phyloP scores from a whole-genome alignment of 2,113 vertebrate genomes.

The Nannospalax galili region DNA sequence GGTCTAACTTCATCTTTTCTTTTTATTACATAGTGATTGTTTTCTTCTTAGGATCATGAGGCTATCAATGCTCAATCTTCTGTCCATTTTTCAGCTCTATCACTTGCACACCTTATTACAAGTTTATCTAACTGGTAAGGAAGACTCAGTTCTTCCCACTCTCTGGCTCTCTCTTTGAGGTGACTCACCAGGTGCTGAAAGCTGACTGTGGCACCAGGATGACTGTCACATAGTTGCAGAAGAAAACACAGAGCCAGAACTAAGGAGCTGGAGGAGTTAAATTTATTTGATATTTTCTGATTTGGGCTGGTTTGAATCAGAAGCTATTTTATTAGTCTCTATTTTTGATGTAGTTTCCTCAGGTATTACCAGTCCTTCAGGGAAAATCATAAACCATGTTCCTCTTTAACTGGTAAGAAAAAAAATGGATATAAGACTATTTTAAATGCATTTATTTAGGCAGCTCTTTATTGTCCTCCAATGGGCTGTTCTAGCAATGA shows the following conservation, averaged over 20 bases:
- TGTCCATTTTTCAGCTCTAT: not conserved
- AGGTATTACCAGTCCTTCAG: conserved; percentile 58
- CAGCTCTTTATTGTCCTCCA: conserved; percentile 68
- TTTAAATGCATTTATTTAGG: conserved; percentile 72
- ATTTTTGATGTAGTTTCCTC: conserved; percentile 49
- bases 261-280: not conserved
- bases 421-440: conserved; percentile 9
- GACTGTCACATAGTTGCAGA: not conserved
- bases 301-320: conserved; percentile 55
- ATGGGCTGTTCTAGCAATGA: conserved; percentile 72
- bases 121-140: conserved; percentile 6
- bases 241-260: not conserved
- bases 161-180: not conserved
- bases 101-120: not conserved
- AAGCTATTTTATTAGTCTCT: conserved; percentile 42
- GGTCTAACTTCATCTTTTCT: not conserved
- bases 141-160: not conserved
- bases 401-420: conserved; percentile 33
- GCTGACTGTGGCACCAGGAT: not conserved
- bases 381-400: conserved; percentile 68
- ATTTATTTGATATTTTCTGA: conserved; percentile 32
- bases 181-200: not conserved
- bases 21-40: not conserved
- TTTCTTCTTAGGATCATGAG: not conserved
- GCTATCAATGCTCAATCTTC: not conserved